A percentile compares a stretch with the other conserved stretches of the same genome.
Conservation (phyloP, 1,140 invertebrate genomes). For the Limonius californicus region DNA sequence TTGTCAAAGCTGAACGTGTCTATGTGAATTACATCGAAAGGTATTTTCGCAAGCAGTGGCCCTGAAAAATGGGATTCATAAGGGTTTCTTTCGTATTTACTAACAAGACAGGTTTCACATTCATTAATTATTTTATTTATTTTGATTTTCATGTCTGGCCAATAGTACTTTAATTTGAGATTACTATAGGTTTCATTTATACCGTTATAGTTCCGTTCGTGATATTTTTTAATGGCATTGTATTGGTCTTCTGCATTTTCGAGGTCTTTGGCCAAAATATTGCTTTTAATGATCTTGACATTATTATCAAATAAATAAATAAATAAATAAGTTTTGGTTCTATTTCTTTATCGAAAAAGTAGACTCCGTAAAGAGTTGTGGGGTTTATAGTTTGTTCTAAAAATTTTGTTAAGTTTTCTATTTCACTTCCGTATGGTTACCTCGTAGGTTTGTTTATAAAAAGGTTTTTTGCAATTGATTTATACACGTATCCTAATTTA, state of each 20-base stretch:
- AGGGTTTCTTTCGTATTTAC: too few species aligned
- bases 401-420: neutral
- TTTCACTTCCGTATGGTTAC: neutral
- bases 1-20: too few species aligned
- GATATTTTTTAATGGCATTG: neutral
- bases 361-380: neutral
- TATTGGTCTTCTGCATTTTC: neutral
- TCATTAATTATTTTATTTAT: slow-evolving; percentile 10
- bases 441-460: neutral
- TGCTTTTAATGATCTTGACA: neutral
- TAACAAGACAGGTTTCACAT: too few species aligned
- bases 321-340: neutral
- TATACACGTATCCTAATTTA: neutral
- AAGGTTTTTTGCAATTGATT: neutral
- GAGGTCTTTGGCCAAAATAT: neutral
- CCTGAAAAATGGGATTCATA: too few species aligned
- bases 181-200: slow-evolving; percentile 5
- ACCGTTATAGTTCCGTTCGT: neutral
- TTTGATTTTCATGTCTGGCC: slow-evolving; percentile 4
- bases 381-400: neutral
- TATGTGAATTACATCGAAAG: too few species aligned
- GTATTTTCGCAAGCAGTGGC: too few species aligned
- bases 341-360: neutral
- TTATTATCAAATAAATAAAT: neutral
- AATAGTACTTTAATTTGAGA: neutral